Evolutionary conservation across 2,888 invertebrate species (phyloP), one percentile per base, ranked within the genome.

Genomic region (Tetheella fluctuosa): DNA sequence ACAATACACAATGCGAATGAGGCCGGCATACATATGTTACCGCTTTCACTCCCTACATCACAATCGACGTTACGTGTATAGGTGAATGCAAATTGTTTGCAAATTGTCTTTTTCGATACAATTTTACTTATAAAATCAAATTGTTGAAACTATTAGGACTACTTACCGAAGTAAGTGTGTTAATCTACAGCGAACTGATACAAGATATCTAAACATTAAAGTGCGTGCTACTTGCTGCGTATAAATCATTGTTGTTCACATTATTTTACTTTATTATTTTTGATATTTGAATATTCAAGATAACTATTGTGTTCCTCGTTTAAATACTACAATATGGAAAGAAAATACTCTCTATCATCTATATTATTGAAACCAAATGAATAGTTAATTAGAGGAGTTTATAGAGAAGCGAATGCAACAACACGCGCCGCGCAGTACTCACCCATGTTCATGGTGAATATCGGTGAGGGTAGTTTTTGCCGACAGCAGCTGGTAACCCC

Each of bases 401-500:
- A 67, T 68, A 67, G 59, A 65, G 64, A 60, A 64, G 68, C 68
- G 64, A 64, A 70, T 69, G 70, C 68, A 59, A 74, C 65, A 73
- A 61, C 62, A 54, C 65, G 62, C 61, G 61, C 62, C 61, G 60
- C 62, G 64, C 30, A 13, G 6, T 65, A 66, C 67, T 69, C 69
- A 69, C 71, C 70, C 74, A 75, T 71, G 70, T 70, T 73, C 70
- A 74, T 70, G 71, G 74, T 70, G 55, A 37, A 37, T 34, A 55
- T 55, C 34, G 55, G 76, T 70, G 74, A 84, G 92, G 92, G 91
- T 90, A 88, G 91, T 91, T 91, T 91, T 90, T 90, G 85, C 82
- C 81, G 79, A 81, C 83, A 89, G 89, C 92, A 93, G 92, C 92
- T 93, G 92, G 90, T 88, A 85, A 86, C 91, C 90, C 91, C 88